These are phyloP conservation scores for Pantherophis vulpinus DNA, from an alignment of 2,797 vertebrate genomes.

Conservation along the genomic window DNA sequence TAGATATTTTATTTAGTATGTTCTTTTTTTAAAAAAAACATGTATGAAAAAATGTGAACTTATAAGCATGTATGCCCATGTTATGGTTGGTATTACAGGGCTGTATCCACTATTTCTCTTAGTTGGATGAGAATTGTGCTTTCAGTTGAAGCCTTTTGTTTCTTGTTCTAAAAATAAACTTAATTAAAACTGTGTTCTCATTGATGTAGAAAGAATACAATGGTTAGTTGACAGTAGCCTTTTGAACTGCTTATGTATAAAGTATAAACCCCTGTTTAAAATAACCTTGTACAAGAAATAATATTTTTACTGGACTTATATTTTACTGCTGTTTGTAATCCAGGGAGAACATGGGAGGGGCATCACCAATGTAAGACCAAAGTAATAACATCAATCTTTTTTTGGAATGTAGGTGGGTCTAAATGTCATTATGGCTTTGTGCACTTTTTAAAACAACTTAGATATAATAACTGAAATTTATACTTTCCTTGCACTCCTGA, in stretches of 20 bases:
- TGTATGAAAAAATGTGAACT: background rate
- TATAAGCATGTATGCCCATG: background rate
- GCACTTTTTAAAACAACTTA: background rate
- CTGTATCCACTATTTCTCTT: background rate
- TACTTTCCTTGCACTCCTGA: background rate
- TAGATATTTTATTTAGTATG: background rate
- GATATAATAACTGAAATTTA: background rate
- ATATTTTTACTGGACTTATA: constrained; percentile 27
- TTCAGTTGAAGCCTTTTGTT: background rate
- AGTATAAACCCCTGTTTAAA: constrained; percentile 36
- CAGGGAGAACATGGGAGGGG: background rate
- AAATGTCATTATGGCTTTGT: background rate
- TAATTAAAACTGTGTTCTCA: background rate
- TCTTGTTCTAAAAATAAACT: constrained; percentile 4
- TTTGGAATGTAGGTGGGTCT: constrained; percentile 1
- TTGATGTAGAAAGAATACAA: constrained; percentile 27
- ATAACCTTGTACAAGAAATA: background rate
- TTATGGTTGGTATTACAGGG: background rate
- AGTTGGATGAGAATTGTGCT: background rate
- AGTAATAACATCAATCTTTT: background rate
- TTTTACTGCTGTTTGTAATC: constrained; percentile 40
- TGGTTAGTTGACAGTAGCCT: background rate
- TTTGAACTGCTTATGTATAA: constrained; percentile 25
- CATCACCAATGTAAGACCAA: background rate
- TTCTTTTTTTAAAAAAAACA: background rate